Percentiles rank a stretch among this genome's conserved stretches.
Conservation (phyloP, 2,113 vertebrate genomes). For the Garra rufa region DNA sequence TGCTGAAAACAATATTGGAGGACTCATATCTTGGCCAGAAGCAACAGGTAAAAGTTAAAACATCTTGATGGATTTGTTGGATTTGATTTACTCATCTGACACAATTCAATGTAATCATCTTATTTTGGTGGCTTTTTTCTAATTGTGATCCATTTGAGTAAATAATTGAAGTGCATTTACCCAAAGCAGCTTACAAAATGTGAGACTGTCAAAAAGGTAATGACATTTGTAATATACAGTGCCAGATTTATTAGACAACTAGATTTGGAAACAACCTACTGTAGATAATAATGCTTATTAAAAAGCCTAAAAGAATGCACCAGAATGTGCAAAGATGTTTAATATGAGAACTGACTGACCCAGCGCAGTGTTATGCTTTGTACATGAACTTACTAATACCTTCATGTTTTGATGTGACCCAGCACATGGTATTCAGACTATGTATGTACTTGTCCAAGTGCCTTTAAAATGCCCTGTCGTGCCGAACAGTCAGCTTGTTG, state of each 20-base stretch:
- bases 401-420: neutral
- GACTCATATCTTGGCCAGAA: too few relatives aligned
- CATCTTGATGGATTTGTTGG: too few relatives aligned
- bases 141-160: neutral
- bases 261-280: neutral
- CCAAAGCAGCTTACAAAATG: neutral
- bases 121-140: neutral
- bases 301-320: neutral
- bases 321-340: neutral
- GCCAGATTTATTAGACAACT: neutral
- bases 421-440: neutral
- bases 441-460: neutral
- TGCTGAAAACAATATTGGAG: too few relatives aligned
- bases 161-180: neutral
- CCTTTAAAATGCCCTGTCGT: neutral
- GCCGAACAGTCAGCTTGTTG: slow-evolving; percentile 26
- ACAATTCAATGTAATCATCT: neutral
- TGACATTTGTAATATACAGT: neutral
- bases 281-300: neutral
- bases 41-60: too few relatives aligned
- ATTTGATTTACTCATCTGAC: too few relatives aligned
- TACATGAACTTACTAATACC: neutral
- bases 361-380: neutral
- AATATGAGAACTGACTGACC: neutral
- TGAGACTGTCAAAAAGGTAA: neutral